Evolutionary conservation across 2,113 vertebrate species (phyloP).

Genomic region (Aramus guarauna): DNA sequence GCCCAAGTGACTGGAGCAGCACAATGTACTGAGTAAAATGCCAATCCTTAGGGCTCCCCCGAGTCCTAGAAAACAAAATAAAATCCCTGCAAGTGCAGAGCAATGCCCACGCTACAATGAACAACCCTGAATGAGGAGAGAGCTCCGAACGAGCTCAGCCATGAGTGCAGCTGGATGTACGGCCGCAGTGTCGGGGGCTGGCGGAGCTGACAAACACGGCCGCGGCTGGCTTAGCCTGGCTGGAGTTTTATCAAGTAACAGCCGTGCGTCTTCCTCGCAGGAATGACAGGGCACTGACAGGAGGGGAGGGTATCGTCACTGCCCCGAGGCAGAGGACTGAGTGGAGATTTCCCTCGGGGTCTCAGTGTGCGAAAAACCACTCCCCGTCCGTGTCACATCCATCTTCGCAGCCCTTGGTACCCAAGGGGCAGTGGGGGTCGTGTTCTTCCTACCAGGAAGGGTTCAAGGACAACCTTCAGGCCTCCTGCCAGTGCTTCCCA

Average conservation of each 20-base stretch:
- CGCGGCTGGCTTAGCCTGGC: background rate
- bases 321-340: background rate
- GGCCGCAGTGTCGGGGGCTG: accelerated
- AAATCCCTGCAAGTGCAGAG: background rate
- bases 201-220: background rate
- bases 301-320: background rate
- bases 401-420: background rate
- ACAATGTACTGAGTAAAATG: background rate
- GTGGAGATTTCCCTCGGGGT: background rate
- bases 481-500: background rate
- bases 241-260: background rate
- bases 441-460: background rate
- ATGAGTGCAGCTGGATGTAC: accelerated
- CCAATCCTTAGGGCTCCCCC: background rate
- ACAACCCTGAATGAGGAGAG: background rate
- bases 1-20: background rate
- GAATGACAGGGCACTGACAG: background rate
- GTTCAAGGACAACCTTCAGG: background rate
- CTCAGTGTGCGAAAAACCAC: background rate
- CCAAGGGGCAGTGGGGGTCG: accelerated
- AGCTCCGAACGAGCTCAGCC: accelerated
- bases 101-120: accelerated
- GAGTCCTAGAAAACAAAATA: background rate
- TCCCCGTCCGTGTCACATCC: background rate
- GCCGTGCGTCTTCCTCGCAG: background rate